Evolutionary conservation across 2,888 invertebrate genomes (phyloP), one percentile per base, ranked within the genome.

Genomic region (Cataglyphis altisquamis): DNA sequence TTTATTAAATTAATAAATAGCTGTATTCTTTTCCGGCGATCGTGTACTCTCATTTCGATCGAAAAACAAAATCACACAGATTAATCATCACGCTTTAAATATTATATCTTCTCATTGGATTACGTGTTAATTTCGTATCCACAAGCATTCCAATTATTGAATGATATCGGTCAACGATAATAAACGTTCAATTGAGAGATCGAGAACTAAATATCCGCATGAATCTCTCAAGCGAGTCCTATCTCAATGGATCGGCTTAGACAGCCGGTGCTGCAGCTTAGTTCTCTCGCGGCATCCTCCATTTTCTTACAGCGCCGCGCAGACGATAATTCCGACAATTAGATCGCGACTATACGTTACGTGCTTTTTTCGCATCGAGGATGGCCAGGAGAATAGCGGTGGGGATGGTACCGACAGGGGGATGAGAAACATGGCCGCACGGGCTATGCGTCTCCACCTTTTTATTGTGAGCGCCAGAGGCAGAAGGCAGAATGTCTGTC

Each of bases 391-490:
- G 85, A 70, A 55, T 74, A 85, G 88, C 75, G 63, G 83, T 64
- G 70, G 82, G 86, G 84, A 82, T 36, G 67, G 86, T 81, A 70
- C 78, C 72, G 72, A 80, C 68, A 74, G 84, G 91, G 93, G 94
- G 90, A 93, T 93, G 94, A 91, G 93, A 90, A 93, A 93, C 93
- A 93, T 93, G 93, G 93, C 92, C 92, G 92, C 92, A 89, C 90
- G 89, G 91, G 91, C 91, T 92, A 90, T 91, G 87, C 92, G 94
- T 94, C 94, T 94, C 94, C 94, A 94, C 94, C 94, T 94, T 94
- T 94, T 94, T 94, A 94, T 94, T 94, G 94, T 93, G 94, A 93
- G 93, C 92, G 94, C 93, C 93, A 92, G 91, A 92, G 94, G 91
- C 91, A 93, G 93, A 92, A 92, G 90, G 90, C 92, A 91, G 89